These are phyloP conservation scores for Fulica atra DNA, from an alignment of 2,113 vertebrate genomes.

Conservation along the genomic window DNA sequence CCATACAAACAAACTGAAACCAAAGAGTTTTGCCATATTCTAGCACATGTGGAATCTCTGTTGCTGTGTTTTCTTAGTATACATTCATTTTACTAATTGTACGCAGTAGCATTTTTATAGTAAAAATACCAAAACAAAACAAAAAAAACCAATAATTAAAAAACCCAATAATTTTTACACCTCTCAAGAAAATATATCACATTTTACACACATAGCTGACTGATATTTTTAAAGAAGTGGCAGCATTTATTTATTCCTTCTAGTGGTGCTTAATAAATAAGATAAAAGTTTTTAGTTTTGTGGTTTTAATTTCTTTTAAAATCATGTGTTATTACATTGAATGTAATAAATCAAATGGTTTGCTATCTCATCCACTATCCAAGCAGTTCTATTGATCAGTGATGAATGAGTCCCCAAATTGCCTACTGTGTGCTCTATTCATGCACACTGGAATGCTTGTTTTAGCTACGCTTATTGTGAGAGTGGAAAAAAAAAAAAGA, in stretches of 20 bases:
- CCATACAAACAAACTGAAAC: not conserved
- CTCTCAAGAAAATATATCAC: not conserved
- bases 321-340: not conserved
- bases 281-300: slow-evolving; percentile 8
- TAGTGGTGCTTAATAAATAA: not conserved
- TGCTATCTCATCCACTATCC: slow-evolving; percentile 10
- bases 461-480: not conserved
- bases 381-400: slow-evolving; percentile 1
- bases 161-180: not conserved
- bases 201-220: not conserved
- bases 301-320: slow-evolving; percentile 53
- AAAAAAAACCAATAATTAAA: not conserved
- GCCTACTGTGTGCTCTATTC: not conserved
- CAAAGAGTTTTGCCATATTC: not conserved
- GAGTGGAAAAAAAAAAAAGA: not conserved
- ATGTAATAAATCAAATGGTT: slow-evolving; percentile 11
- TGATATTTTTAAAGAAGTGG: not conserved
- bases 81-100: not conserved
- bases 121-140: not conserved
- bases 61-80: not conserved
- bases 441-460: not conserved
- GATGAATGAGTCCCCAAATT: slow-evolving; percentile 7
- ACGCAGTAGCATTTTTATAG: not conserved
- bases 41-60: not conserved
- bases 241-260: slow-evolving; percentile 8